Evolutionary conservation across 1,140 invertebrate species (phyloP), one percentile per base, ranked within the genome.

Genomic region (Coptotermes formosanus): DNA sequence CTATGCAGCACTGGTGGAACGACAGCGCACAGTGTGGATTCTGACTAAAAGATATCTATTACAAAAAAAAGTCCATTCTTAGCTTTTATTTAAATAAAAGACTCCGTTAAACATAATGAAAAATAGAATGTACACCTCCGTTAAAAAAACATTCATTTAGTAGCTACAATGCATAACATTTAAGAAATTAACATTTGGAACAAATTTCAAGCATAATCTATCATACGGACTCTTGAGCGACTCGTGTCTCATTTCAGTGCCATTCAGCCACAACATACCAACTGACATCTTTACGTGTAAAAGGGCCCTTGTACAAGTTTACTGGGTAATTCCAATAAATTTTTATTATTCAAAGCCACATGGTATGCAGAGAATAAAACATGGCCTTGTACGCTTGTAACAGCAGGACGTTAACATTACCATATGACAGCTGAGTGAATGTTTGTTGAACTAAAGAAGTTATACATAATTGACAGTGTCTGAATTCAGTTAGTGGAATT

Each of bases 1-100:
- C 2, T 38, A 38, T 38, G 38, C 38, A 38, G 38, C 4, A 38
- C 38, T 38, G 38, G 38, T 38, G 38, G 38, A 38, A 38, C 4
- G 38, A 38, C 38, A 38, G 38, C 4, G 38, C 38, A 38, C 9
- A 6, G 45, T 48, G 45, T 48, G 14, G 45, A 48, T 48, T 48
- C 14, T 48, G 9, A 48, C 9, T 48, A 48, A 48, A 25, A 75
- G 8, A n/a, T 7, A 25, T 75, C 64, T 75, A 30, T 75, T 25
- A 75, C n/a, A 75, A 75, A 11, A 75, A 75, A 75, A 75, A 12
- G 64, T 75, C 64, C 25, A 75, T n/a, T 19, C 19, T 23, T 64
- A 75, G 7, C n/a, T 75, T 75, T 75, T 75, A 75, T 75, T 75
- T 75, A 75, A 75, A 75, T 75, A 75, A 75, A 75, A 75, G 25